A percentile compares a stretch with the other conserved stretches of the same genome.
Evolutionary conservation across 2,888 invertebrate genomes (phyloP).

Genomic region (Lithophane ornitopus): DNA sequence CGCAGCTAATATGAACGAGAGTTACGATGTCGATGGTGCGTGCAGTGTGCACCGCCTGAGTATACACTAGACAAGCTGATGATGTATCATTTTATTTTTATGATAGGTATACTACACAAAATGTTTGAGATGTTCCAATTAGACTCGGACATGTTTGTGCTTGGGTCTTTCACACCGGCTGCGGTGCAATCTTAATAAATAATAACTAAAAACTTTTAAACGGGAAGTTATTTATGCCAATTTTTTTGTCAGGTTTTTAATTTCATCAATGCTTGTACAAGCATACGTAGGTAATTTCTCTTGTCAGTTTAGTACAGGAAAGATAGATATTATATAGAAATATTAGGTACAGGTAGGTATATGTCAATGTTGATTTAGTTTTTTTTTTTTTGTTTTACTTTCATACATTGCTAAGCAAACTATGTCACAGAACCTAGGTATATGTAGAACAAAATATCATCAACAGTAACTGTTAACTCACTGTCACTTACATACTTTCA

Average conservation of each 20-base stretch:
- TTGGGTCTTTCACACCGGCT: too few species aligned
- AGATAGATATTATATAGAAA: background rate
- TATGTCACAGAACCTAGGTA: background rate
- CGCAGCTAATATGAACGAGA: constrained; percentile 36
- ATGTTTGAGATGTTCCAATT: too few species aligned
- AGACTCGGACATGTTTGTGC: too few species aligned
- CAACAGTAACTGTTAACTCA: background rate
- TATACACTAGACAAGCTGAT: background rate
- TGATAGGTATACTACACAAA: background rate
- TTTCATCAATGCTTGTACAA: background rate
- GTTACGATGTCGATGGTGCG: constrained; percentile 49
- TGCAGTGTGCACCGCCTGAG: constrained; percentile 22
- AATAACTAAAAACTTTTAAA: too few species aligned
- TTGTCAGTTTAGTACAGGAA: background rate
- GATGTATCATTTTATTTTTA: background rate
- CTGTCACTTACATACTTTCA: too few species aligned
- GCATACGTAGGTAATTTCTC: background rate
- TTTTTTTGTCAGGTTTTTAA: background rate
- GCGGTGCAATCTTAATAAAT: too few species aligned
- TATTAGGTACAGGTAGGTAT: background rate
- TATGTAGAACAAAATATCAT: too few species aligned
- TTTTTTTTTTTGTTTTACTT: background rate
- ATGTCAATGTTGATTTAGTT: too few species aligned
- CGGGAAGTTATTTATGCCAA: too few species aligned
- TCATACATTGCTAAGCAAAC: background rate